Conservation (phyloP, 2,113 vertebrate species). For the Emydura subglobosa region DNA sequence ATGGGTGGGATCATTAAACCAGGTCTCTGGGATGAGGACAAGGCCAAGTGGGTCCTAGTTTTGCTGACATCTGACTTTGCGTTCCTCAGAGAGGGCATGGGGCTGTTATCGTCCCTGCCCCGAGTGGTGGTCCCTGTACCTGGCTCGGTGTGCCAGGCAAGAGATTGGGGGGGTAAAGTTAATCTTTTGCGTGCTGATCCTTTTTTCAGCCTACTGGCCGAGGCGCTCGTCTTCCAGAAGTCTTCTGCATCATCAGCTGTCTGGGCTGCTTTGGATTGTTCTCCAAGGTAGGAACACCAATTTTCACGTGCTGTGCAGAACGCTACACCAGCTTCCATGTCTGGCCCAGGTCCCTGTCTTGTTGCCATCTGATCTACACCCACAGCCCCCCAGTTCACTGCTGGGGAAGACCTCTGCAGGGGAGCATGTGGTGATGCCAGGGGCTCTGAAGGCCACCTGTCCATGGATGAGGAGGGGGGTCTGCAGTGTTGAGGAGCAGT, state of each 20-base stretch:
- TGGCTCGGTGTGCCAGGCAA: not conserved
- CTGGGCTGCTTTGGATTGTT: slow-evolving; percentile 95
- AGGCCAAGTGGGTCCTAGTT: too few relatives aligned
- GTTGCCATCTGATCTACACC: not conserved
- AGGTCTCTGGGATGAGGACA: too few relatives aligned
- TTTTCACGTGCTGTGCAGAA: accelerated
- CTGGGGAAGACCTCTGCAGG: not conserved
- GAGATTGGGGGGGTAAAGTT: not conserved
- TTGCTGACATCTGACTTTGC: not conserved
- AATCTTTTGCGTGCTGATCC: not conserved
- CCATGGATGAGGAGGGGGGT: not conserved
- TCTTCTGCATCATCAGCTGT: slow-evolving; percentile 96
- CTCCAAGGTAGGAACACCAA: slow-evolving; percentile 85
- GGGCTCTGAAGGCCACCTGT: not conserved
- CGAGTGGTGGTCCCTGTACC: not conserved
- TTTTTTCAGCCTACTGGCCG: slow-evolving; percentile 86
- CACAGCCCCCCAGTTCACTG: not conserved
- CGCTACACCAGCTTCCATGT: accelerated
- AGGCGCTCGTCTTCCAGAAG: slow-evolving; percentile 89
- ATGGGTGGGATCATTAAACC: too few relatives aligned
- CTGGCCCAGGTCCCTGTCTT: not conserved
- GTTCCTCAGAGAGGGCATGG: not conserved
- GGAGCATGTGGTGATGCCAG: not conserved
- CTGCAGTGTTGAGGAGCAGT: not conserved
- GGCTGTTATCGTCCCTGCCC: too few relatives aligned